Evolutionary conservation across 1,140 invertebrate genomes (phyloP), one percentile per base, ranked within the genome.

Genomic region (Pinna nobilis): DNA sequence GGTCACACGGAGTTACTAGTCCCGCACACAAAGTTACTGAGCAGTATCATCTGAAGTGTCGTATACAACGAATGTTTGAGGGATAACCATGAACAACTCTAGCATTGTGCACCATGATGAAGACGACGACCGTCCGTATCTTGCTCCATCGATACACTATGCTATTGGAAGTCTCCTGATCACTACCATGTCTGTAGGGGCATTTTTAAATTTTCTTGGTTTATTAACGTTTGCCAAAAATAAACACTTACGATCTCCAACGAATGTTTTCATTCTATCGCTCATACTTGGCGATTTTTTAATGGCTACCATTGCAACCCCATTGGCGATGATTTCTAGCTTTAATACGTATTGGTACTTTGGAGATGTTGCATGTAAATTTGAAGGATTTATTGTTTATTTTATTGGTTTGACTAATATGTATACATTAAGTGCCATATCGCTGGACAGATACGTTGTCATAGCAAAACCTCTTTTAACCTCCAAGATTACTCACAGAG

Each of bases 361-460:
- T 59, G 83, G 83, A 11, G 32, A 63, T 25, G 18, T 53, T 0
- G 67, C 61, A 2, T 84, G 81, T 67, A 64, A 66, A 0, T 47
- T 77, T 4, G 77, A 84, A 37, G 82, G 73, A 0, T 84, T 84
- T 61, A 47, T 71, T 18, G 79, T 82, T 13, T 82, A 78, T 32
- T 74, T 84, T 35, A 59, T 80, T 5, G 83, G 83, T 0, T 25
- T 80, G n/a, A 69, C 76, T 25, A 79, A 78, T 59, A 74, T 84
- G 70, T 82, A 81, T 39, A 63, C 77, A 11, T 70, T 84, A 13
- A 53, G 63, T 18, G 83, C 79, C 11, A 84, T 84, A 25, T 77
- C 83, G 0, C 18, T 84, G 23, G 83, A 84, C 47, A 63, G 83
- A n/a, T 84, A 84, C 61, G 64, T 82, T 32, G 74, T 82, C 63